Conservation (phyloP, 2,888 invertebrate genomes). For the Hofmannophila pseudospretella region DNA sequence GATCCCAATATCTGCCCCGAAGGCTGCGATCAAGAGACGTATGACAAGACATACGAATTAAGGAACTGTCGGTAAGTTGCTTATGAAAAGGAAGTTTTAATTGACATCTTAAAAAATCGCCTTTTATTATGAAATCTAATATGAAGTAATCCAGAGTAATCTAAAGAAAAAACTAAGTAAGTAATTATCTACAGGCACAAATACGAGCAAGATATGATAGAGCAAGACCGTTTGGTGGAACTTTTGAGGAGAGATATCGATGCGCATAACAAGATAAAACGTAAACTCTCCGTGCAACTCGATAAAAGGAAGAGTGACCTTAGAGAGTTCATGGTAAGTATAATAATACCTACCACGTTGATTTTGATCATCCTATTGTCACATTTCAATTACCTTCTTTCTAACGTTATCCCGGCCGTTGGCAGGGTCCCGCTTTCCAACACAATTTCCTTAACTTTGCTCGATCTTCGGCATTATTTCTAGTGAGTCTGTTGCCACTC, state of each 20-base stretch:
- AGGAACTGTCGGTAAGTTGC: conserved; percentile 78
- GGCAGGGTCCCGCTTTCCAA: too few relatives aligned
- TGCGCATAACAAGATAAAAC: conserved; percentile 74
- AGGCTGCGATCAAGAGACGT: conserved; percentile 83
- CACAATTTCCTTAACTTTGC: too few relatives aligned
- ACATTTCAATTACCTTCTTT: too few relatives aligned
- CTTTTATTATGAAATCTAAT: too few relatives aligned
- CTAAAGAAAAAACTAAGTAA: too few relatives aligned
- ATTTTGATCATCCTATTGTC: not conserved
- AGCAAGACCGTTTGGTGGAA: conserved; percentile 77
- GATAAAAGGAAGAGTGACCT: conserved; percentile 78
- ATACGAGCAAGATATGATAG: conserved; percentile 78
- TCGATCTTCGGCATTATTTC: too few relatives aligned
- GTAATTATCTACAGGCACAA: conserved; percentile 43
- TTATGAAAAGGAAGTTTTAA: not conserved
- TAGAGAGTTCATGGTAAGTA: conserved; percentile 79
- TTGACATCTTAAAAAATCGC: too few relatives aligned
- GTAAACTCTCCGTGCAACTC: conserved; percentile 72
- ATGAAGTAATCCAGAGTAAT: too few relatives aligned
- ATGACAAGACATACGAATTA: conserved; percentile 81
- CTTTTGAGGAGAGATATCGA: conserved; percentile 78
- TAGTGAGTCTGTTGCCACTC: too few relatives aligned
- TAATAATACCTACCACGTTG: not conserved
- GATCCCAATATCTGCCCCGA: conserved; percentile 85
- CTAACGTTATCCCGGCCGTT: too few relatives aligned